Conservation (phyloP, 2,113 vertebrate species). For the Perognathus longimembris region DNA sequence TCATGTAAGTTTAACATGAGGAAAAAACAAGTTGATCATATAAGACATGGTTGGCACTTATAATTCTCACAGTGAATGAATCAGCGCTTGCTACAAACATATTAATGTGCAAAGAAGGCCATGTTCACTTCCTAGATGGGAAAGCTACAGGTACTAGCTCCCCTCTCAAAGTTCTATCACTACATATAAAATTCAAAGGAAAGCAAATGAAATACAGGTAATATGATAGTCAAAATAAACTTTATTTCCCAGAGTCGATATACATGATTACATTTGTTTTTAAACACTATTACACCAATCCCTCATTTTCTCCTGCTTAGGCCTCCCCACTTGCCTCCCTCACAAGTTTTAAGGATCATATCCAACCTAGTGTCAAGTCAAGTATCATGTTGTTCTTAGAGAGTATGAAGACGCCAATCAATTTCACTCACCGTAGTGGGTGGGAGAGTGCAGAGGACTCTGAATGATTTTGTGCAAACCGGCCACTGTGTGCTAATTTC, state of each 20-base stretch:
- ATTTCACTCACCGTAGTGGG: no score
- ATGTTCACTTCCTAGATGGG: background rate
- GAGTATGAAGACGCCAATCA: no score
- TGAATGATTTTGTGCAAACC: no score
- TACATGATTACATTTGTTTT: no score
- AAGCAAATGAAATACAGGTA: background rate
- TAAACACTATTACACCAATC: no score
- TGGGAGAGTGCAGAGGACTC: no score
- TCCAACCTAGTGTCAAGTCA: no score
- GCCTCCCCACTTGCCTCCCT: no score
- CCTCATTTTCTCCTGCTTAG: no score
- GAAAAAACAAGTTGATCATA: background rate
- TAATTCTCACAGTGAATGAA: background rate
- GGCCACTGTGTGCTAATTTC: no score
- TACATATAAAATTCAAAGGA: background rate
- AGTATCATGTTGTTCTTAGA: no score
- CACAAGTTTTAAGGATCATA: no score
- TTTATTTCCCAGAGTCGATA: background rate
- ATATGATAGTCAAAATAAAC: background rate
- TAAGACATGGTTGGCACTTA: background rate
- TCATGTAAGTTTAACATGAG: background rate
- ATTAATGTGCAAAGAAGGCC: background rate
- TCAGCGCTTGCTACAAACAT: conserved; percentile 9
- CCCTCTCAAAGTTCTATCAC: conserved; percentile 12
- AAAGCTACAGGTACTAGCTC: background rate